A percentile compares a stretch with the other conserved stretches of the same genome.
phyloP scores from a whole-genome alignment of 1,140 invertebrate species.

The Helicoverpa armigera region DNA sequence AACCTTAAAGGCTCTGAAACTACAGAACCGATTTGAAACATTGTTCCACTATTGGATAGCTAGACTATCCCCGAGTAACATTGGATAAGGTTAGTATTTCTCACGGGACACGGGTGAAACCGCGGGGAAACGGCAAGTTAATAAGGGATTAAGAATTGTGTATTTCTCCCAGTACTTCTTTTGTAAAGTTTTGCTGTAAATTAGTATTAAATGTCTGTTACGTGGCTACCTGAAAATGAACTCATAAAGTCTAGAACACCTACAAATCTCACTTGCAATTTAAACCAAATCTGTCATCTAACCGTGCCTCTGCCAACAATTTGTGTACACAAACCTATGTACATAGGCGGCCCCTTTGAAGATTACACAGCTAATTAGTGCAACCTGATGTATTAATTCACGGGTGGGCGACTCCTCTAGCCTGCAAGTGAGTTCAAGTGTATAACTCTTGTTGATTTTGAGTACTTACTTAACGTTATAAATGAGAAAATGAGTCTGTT shows the following conservation, averaged over 20 bases:
- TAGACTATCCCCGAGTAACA: too few species aligned
- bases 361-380: constrained; percentile 75
- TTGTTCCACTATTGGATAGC: too few species aligned
- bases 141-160: too few species aligned
- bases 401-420: constrained; percentile 61
- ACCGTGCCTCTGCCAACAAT: constrained; percentile 33
- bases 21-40: too few species aligned
- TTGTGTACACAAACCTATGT: constrained; percentile 52
- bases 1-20: too few species aligned
- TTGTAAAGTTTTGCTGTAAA: too few species aligned
- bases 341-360: constrained; percentile 65
- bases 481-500: neutral
- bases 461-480: constrained; percentile 11
- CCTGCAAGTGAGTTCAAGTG: constrained; percentile 69
- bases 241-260: neutral
- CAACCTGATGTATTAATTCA: constrained; percentile 71
- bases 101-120: too few species aligned
- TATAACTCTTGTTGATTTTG: constrained; percentile 55
- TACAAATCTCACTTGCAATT: constrained; percentile 16
- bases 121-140: too few species aligned
- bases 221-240: too few species aligned
- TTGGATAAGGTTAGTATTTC: too few species aligned
- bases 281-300: constrained; percentile 29
- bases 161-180: too few species aligned
- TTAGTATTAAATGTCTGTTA: too few species aligned